Conservation (phyloP, 92 coral and sea anemone species). For the Porites rus region DNA sequence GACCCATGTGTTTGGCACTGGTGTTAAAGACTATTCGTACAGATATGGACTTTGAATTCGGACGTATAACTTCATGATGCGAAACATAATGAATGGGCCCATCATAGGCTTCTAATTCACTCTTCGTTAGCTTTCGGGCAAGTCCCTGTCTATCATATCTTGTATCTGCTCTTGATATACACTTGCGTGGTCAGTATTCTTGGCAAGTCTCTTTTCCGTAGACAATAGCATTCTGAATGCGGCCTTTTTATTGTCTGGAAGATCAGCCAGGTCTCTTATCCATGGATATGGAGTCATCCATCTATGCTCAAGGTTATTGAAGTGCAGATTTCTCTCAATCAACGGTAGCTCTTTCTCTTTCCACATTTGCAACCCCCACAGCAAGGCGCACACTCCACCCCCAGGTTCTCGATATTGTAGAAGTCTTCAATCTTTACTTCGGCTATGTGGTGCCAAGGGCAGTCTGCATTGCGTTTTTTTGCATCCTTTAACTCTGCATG, state of each 20-base stretch:
- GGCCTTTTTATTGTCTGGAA: conserved; percentile 67
- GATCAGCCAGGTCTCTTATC: conserved; percentile 53
- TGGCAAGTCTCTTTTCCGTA: conserved; percentile 43
- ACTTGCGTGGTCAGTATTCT: conserved; percentile 51
- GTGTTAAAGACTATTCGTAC: conserved; percentile 60
- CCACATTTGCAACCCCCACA: conserved; percentile 71
- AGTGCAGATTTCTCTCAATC: no score
- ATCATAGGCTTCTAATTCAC: conserved; percentile 6
- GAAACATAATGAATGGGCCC: conserved; percentile 41
- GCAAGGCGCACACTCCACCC: conserved; percentile 30
- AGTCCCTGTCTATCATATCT: conserved; percentile 43
- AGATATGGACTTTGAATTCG: conserved; percentile 39
- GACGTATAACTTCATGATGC: conserved; percentile 16
- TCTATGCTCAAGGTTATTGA: no score
- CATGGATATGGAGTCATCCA: conserved; percentile 62
- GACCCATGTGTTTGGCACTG: conserved; percentile 26
- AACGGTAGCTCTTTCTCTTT: neutral
- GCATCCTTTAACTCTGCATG: neutral
- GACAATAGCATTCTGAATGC: conserved; percentile 54
- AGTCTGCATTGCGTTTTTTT: neutral
- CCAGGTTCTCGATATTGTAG: no score
- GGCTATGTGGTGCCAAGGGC: neutral
- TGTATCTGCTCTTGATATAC: conserved; percentile 48
- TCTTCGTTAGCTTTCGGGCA: neutral
- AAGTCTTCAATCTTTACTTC: neutral